Conservation (phyloP, 1,140 invertebrate species). For the Pinna nobilis region DNA sequence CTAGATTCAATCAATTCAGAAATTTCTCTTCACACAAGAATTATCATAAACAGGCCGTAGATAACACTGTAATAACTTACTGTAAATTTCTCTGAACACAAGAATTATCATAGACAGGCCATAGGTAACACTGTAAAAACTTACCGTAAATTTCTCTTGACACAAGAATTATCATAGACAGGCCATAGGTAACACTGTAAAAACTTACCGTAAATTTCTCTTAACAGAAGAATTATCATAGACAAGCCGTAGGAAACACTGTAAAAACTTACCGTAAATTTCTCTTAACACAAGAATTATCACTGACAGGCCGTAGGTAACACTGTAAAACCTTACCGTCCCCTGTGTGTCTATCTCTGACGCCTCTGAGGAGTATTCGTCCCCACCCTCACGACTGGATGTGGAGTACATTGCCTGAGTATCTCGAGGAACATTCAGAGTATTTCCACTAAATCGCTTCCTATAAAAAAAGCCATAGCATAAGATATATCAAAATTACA, state of each 20-base stretch:
- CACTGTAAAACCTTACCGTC: conserved; percentile 49
- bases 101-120: too few species aligned
- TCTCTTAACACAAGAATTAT: neutral
- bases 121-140: too few species aligned
- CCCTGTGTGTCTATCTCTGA: conserved; percentile 68
- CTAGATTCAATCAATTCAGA: too few species aligned
- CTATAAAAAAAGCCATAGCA: conserved; percentile 49
- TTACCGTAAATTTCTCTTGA: too few species aligned
- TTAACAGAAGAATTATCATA: neutral
- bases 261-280: too few species aligned
- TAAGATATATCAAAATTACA: neutral
- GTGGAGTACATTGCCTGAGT: conserved; percentile 52
- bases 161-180: neutral
- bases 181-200: too few species aligned
- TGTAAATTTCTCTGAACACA: neutral
- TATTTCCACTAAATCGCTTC: conserved; percentile 57
- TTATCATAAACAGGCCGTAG: too few species aligned
- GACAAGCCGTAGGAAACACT: too few species aligned
- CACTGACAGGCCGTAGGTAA: too few species aligned
- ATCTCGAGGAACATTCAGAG: conserved; percentile 38
- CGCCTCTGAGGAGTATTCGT: conserved; percentile 71
- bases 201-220: neutral
- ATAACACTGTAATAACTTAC: neutral
- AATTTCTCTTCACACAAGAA: neutral
- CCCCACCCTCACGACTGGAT: conserved; percentile 66